A percentile compares a stretch with the other conserved stretches of the same genome.
Conservation (phyloP, 1,140 invertebrate genomes). For the Heterodera schachtii region DNA sequence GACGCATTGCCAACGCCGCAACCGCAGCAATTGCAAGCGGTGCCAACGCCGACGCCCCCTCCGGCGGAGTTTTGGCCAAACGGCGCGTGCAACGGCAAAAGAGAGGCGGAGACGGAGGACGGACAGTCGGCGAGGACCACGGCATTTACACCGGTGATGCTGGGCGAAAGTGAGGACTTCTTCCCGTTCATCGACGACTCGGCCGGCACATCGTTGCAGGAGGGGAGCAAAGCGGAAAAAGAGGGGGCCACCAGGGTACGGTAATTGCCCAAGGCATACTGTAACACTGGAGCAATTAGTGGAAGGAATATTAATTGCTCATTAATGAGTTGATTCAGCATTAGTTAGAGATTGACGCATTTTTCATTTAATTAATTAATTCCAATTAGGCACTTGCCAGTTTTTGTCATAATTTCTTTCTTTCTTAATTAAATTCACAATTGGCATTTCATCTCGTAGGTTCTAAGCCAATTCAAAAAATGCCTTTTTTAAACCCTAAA, state of each 20-base stretch:
- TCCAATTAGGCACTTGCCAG: too few species aligned
- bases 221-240: not conserved
- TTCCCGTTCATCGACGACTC: slow-evolving; percentile 31
- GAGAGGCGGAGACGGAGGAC: not conserved
- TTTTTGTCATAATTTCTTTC: too few species aligned
- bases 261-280: not conserved
- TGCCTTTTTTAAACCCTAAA: too few species aligned
- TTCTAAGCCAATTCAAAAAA: too few species aligned
- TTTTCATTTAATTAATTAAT: too few species aligned
- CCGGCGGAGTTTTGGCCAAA: not conserved
- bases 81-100: slow-evolving; percentile 13
- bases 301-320: too few species aligned
- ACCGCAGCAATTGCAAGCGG: not conserved
- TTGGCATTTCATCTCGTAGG: too few species aligned
- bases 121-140: not conserved
- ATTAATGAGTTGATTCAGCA: too few species aligned
- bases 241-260: not conserved
- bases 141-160: slow-evolving; percentile 66
- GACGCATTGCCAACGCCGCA: not conserved
- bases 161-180: slow-evolving; percentile 1
- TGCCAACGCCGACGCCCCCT: not conserved
- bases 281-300: too few species aligned
- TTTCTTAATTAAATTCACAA: too few species aligned
- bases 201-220: not conserved
- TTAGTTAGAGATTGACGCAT: too few species aligned